phyloP scores from a whole-genome alignment of 2,888 invertebrate genomes.

The Synergus gifuensis region DNA sequence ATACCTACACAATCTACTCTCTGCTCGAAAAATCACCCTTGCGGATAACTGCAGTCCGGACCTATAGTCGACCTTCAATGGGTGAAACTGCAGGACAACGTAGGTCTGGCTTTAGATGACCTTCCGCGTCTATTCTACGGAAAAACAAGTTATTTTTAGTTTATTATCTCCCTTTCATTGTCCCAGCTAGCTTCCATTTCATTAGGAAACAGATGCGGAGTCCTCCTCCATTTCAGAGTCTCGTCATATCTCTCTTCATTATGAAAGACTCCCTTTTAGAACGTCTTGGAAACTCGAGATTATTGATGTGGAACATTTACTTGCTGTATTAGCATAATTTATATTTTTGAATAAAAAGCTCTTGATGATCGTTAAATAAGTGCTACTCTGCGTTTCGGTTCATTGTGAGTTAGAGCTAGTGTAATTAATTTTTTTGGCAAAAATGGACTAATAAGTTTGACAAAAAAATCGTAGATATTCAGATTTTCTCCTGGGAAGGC shows the following conservation, averaged over 20 bases:
- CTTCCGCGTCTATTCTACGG: neutral
- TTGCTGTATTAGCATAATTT: neutral
- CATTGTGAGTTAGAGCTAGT: neutral
- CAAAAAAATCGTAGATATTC: too few species aligned
- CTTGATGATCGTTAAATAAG: too few species aligned
- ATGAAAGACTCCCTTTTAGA: neutral
- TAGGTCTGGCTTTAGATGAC: neutral
- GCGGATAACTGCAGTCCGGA: neutral
- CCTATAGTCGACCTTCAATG: neutral
- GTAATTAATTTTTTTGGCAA: neutral
- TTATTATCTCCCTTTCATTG: neutral
- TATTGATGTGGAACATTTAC: neutral
- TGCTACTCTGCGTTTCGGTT: neutral
- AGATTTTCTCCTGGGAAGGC: too few species aligned
- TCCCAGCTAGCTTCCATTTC: neutral
- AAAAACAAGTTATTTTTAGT: neutral
- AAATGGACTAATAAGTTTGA: neutral
- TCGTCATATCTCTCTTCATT: neutral
- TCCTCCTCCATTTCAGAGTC: neutral
- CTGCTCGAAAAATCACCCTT: slow-evolving; percentile 47
- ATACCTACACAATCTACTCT: too few species aligned
- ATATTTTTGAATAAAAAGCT: neutral
- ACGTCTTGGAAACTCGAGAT: neutral
- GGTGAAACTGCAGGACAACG: neutral
- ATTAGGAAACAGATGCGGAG: neutral